Evolutionary conservation across 2,888 invertebrate genomes (phyloP).

Genomic region (Latrodectus hesperus): DNA sequence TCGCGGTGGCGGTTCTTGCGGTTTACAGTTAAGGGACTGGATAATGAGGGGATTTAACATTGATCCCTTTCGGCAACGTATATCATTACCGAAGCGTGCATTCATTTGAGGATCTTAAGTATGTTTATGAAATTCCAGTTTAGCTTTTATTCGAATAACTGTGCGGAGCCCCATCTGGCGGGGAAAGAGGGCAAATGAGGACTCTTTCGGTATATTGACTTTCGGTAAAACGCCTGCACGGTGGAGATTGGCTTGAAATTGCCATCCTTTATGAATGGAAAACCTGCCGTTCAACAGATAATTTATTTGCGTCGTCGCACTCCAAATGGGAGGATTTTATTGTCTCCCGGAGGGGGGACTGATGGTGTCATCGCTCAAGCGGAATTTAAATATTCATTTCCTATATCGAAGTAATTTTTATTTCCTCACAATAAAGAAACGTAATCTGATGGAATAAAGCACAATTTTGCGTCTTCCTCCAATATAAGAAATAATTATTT

Average conservation of each 20-base stretch:
- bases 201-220: slow-evolving; percentile 42
- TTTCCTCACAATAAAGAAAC: no score
- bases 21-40: slow-evolving; percentile 68
- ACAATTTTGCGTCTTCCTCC: no score
- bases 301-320: slow-evolving; percentile 6
- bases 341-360: no score
- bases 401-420: no score
- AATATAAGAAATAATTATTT: no score
- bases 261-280: slow-evolving; percentile 31
- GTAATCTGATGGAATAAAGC: no score
- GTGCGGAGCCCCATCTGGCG: slow-evolving; percentile 1
- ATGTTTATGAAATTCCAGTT: slow-evolving; percentile 66
- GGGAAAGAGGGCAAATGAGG: slow-evolving; percentile 11
- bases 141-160: slow-evolving; percentile 60
- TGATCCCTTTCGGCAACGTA: slow-evolving; percentile 67
- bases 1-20: slow-evolving; percentile 55
- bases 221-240: slow-evolving; percentile 5
- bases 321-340: neutral
- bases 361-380: no score
- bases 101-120: slow-evolving; percentile 67
- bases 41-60: slow-evolving; percentile 68
- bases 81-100: slow-evolving; percentile 67
- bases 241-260: slow-evolving; percentile 43
- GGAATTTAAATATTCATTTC: no score
- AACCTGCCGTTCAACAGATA: neutral